Evolutionary conservation across 2,797 vertebrate species (phyloP).

Genomic region (Hephaestus fuliginosus): DNA sequence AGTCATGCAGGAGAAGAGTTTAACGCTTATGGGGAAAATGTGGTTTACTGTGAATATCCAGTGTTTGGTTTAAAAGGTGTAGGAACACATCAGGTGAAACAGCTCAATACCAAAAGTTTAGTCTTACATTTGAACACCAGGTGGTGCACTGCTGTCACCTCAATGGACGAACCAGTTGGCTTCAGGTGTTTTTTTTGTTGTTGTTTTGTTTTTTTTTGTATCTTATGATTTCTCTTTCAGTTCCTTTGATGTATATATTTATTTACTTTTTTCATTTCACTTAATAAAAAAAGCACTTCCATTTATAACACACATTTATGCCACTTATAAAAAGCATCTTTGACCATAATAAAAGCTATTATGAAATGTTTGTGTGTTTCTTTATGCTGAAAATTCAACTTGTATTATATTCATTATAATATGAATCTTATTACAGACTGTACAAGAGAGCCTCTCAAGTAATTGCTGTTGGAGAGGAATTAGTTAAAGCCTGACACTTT

Average conservation of each 20-base stretch:
- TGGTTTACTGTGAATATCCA: conserved; percentile 2
- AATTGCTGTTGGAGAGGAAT: conserved; percentile 4
- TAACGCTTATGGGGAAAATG: neutral
- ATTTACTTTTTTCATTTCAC: conserved; percentile 49
- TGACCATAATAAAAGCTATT: conserved; percentile 62
- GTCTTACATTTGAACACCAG: conserved; percentile 61
- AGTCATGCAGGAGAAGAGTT: neutral
- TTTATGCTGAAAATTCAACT: neutral
- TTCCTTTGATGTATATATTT: conserved; percentile 54
- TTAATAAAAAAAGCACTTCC: conserved; percentile 35
- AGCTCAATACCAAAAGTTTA: conserved; percentile 62
- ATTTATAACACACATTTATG: conserved; percentile 38
- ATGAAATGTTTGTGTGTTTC: conserved; percentile 31
- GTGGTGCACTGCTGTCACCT: conserved; percentile 49
- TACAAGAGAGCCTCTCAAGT: neutral
- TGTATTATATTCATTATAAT: neutral
- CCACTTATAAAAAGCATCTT: conserved; percentile 29
- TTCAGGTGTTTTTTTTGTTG: neutral
- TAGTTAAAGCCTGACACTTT: neutral
- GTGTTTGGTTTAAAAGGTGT: conserved; percentile 3
- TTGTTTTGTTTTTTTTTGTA: conserved; percentile 15
- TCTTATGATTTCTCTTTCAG: conserved; percentile 22
- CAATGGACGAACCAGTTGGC: neutral
- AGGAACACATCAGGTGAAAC: conserved; percentile 40
- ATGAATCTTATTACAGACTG: neutral